phyloP scores from a whole-genome alignment of 2,797 vertebrate genomes.

The Miopithecus talapoin region DNA sequence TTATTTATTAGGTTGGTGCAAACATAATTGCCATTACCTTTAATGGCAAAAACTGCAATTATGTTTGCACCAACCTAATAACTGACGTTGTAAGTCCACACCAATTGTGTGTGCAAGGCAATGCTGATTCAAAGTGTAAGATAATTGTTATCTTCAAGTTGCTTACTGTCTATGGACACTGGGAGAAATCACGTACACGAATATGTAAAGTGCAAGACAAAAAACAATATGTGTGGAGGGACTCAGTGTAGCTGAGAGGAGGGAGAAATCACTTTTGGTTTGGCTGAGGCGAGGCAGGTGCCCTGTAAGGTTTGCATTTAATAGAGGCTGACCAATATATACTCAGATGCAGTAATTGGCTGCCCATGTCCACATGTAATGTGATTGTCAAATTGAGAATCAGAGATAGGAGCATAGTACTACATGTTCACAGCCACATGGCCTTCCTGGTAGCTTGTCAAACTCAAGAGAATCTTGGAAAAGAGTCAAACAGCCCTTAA shows the following conservation, averaged over 20 bases:
- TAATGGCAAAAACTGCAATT: background rate
- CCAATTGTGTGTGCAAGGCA: background rate
- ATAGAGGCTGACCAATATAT: background rate
- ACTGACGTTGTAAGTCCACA: background rate
- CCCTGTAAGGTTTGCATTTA: background rate
- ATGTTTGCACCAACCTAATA: background rate
- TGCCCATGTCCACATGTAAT: background rate
- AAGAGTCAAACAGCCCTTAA: background rate
- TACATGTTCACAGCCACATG: background rate
- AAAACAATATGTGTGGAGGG: background rate
- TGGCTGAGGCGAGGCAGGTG: background rate
- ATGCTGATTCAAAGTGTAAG: background rate
- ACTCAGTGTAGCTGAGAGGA: background rate
- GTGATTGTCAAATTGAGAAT: background rate
- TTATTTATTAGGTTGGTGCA: background rate
- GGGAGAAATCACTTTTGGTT: background rate
- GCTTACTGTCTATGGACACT: background rate
- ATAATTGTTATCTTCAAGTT: background rate
- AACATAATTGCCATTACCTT: background rate
- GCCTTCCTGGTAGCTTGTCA: background rate
- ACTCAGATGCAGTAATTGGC: background rate
- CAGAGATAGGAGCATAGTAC: background rate
- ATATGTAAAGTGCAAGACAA: background rate
- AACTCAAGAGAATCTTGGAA: background rate
- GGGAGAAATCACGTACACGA: background rate